Base-by-base conservation (phyloP, 2,888 invertebrate species). In the Pandemis heparana region DNA sequence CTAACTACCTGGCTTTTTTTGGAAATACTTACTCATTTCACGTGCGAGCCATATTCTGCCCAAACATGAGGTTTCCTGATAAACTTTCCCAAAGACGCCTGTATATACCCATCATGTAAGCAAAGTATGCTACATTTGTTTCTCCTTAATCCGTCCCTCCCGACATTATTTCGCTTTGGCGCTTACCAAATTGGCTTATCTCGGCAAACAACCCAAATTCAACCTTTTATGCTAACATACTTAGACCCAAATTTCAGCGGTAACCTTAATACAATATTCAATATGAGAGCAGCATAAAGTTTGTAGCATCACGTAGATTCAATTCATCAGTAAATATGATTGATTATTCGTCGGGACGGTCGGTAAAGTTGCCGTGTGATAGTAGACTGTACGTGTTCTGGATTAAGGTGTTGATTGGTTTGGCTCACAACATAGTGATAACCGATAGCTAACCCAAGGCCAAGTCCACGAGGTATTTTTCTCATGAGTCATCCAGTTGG, bases 261-360 rank as follows among this genome's bases (percentile, higher is more conserved):
- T n/a, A 64, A 9, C 14, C 38, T 51, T 41, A 8, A 66, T 51
- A 43, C 51, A 66, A 61, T 71, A 66, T 71, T 66, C 71, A 60
- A 71, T 65, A 71, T 71, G 39, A 65, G 41, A 76, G 76, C 75
- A 76, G 60, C 32, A 69, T 51, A 77, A 77, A 80, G 75, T 77
- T 80, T 78, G 79, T 75, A 78, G 71, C 70, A 81, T 82, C 84
- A 86, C 82, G 81, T 81, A 75, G 76, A 77, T 79, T 82, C 85
- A 82, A 87, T 87, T 83, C 80, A 84, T 85, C 85, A 83, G 80
- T 38, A 65, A 60, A 72, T 46, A 62, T 60, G 67, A 85, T 85
- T 80, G 81, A 85, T 85, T 61, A 77, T 48, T 23, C 71, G 70
- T 59, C 46, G 61, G 66, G 43, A 62, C 23, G 23, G 23, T 18